phyloP scores from a whole-genome alignment of 1,140 invertebrate species.

The Danaus plexippus region DNA sequence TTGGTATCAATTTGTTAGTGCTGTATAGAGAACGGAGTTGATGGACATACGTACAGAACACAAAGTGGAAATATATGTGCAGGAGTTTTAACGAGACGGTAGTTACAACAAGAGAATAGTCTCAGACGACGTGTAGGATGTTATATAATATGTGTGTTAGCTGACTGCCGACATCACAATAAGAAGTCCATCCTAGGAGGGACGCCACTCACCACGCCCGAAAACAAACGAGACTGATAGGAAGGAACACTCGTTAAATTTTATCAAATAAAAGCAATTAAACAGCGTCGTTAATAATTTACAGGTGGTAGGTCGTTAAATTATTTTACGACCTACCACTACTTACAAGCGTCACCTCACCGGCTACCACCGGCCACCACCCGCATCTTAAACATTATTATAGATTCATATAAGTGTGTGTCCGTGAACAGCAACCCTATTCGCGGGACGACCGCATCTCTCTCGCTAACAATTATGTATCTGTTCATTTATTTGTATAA shows the following conservation, averaged over 20 bases:
- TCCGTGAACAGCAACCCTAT: conserved; percentile 17
- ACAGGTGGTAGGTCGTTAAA: conserved; percentile 25
- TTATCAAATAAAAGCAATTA: conserved; percentile 17
- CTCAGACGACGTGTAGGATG: neutral
- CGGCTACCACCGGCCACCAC: conserved; percentile 1
- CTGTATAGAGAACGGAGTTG: too few species aligned
- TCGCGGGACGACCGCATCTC: conserved; percentile 28
- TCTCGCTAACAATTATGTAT: conserved; percentile 36
- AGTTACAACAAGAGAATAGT: conserved; percentile 10
- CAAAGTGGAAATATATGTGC: too few species aligned
- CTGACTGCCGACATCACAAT: too few species aligned
- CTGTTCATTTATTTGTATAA: conserved; percentile 40
- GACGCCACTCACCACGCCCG: conserved; percentile 22
- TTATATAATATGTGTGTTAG: too few species aligned
- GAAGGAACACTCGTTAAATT: conserved; percentile 12
- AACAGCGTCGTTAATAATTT: conserved; percentile 16
- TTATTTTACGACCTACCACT: conserved; percentile 9
- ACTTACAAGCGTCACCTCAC: too few species aligned
- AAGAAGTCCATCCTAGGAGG: too few species aligned
- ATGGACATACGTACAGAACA: too few species aligned
- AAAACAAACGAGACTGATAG: conserved; percentile 28
- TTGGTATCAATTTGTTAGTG: too few species aligned
- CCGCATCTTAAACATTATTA: neutral
- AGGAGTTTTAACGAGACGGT: neutral
- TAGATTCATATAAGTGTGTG: neutral